phyloP scores from a whole-genome alignment of 2,113 vertebrate species.

The Macrotis lagotis region DNA sequence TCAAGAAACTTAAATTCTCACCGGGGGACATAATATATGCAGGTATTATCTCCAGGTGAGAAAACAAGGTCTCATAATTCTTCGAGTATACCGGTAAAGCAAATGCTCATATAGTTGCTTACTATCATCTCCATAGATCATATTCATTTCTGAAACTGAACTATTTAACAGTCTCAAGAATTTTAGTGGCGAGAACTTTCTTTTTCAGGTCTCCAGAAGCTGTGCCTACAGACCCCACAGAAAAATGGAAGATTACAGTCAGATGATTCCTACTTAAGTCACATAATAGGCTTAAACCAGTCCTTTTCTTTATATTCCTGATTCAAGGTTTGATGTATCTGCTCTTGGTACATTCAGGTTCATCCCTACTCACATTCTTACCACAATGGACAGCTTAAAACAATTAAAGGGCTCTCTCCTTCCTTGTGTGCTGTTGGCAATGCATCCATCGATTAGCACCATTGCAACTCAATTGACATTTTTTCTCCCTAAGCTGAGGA shows the following conservation, averaged over 20 bases:
- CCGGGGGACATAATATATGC: too few relatives aligned
- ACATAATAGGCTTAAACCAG: background rate
- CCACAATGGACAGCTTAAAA: background rate
- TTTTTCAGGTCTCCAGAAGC: too few relatives aligned
- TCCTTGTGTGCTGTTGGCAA: background rate
- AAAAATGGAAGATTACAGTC: background rate
- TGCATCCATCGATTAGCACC: background rate
- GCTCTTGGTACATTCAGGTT: constrained; percentile 1
- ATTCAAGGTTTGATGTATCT: background rate
- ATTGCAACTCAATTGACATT: background rate
- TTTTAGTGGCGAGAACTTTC: too few relatives aligned
- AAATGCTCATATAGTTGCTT: too few relatives aligned
- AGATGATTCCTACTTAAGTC: background rate
- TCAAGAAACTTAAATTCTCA: too few relatives aligned
- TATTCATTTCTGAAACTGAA: too few relatives aligned
- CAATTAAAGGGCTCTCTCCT: background rate
- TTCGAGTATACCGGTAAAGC: too few relatives aligned
- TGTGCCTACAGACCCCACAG: too few relatives aligned
- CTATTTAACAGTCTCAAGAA: too few relatives aligned
- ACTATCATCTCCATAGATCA: too few relatives aligned
- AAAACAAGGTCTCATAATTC: too few relatives aligned
- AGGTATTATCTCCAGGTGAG: too few relatives aligned
- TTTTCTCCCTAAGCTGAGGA: background rate
- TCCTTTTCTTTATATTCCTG: background rate
- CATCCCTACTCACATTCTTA: background rate